Evolutionary conservation across 2,113 vertebrate genomes (phyloP).

Genomic region (Dasyornis broadbenti): DNA sequence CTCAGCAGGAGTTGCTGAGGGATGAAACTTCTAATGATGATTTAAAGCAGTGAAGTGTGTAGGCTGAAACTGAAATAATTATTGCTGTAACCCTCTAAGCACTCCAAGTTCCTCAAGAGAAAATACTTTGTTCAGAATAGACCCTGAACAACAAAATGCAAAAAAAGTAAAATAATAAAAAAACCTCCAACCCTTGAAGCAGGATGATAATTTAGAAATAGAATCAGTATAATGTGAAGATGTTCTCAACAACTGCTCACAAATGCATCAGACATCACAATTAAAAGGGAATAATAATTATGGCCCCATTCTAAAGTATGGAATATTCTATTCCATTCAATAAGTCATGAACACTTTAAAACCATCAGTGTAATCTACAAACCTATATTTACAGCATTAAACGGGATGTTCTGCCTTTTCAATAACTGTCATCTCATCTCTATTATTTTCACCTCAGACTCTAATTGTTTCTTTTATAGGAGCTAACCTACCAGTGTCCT

Average conservation of each 20-base stretch:
- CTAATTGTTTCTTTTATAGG: slow-evolving; percentile 71
- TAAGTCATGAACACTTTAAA: slow-evolving; percentile 61
- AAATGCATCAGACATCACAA: slow-evolving; percentile 62
- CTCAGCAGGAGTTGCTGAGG: slow-evolving; percentile 62
- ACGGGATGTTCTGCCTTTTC: slow-evolving; percentile 55
- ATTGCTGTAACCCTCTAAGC: slow-evolving; percentile 64
- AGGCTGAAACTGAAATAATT: slow-evolving; percentile 67
- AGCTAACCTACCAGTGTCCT: slow-evolving; percentile 59
- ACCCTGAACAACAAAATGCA: slow-evolving; percentile 54
- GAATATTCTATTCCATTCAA: slow-evolving; percentile 55
- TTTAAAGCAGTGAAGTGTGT: slow-evolving; percentile 67
- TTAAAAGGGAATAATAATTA: slow-evolving; percentile 57
- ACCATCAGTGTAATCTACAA: slow-evolving; percentile 51
- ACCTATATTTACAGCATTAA: slow-evolving; percentile 62
- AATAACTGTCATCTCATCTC: slow-evolving; percentile 59
- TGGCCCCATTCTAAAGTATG: slow-evolving; percentile 48
- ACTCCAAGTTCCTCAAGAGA: slow-evolving; percentile 56
- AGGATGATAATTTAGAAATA: slow-evolving; percentile 44
- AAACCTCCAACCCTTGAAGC: neutral
- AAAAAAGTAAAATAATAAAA: slow-evolving; percentile 45
- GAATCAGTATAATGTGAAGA: slow-evolving; percentile 38
- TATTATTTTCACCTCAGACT: slow-evolving; percentile 64
- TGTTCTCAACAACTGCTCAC: slow-evolving; percentile 53
- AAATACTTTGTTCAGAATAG: slow-evolving; percentile 58
- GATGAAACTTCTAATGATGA: slow-evolving; percentile 66